Conservation (phyloP, 2,888 invertebrate species). For the Coenonympha arcania region DNA sequence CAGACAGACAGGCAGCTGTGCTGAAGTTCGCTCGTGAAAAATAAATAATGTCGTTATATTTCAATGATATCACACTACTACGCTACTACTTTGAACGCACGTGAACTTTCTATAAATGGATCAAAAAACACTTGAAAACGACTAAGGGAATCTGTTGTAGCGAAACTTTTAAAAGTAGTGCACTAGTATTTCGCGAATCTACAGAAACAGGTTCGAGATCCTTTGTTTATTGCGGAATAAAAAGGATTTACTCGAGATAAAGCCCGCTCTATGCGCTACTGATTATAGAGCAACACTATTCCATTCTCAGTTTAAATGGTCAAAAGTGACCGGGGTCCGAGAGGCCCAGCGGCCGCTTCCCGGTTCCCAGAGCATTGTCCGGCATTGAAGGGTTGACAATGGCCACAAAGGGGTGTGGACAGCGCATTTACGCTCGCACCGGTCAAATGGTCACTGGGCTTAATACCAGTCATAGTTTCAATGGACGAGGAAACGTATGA, state of each 20-base stretch:
- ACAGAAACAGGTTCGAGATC: background rate
- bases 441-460: conserved; percentile 66
- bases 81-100: background rate
- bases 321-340: conserved; percentile 40
- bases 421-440: conserved; percentile 53
- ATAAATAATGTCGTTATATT: conserved; percentile 11
- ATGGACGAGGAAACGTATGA: conserved; percentile 67
- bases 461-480: conserved; percentile 60
- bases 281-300: conserved; percentile 37
- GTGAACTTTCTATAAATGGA: background rate
- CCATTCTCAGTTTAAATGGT: conserved; percentile 55
- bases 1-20: conserved; percentile 19
- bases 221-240: conserved; percentile 11
- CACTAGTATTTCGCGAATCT: conserved; percentile 1
- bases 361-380: conserved; percentile 66
- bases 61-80: background rate
- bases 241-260: conserved; percentile 8
- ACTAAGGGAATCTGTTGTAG: background rate
- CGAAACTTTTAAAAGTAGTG: conserved; percentile 2
- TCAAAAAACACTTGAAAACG: background rate
- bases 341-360: conserved; percentile 50
- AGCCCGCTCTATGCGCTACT: conserved; percentile 21
- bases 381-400: conserved; percentile 62
- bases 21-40: conserved; percentile 17
- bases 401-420: conserved; percentile 69